Percentiles rank a stretch among this genome's conserved stretches.
These are phyloP conservation scores for Gallinago media DNA, from an alignment of 2,113 vertebrate genomes.

Conservation along the genomic window DNA sequence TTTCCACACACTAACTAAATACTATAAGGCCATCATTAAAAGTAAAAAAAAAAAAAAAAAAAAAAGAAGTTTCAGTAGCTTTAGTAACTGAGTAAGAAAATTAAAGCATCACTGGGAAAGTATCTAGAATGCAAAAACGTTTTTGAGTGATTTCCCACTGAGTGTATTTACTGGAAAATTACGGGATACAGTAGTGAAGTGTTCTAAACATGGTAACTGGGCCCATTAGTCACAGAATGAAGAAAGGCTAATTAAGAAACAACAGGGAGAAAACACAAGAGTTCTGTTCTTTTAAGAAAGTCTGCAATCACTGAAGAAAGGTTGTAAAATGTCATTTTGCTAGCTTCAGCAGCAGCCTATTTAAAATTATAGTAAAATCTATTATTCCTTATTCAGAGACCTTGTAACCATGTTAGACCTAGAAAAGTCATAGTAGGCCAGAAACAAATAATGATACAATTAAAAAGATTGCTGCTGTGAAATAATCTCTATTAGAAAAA, in stretches of 20 bases:
- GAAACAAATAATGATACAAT: conserved; percentile 3
- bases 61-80: neutral
- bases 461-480: conserved; percentile 3
- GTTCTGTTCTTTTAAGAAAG: conserved; percentile 37
- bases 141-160: neutral
- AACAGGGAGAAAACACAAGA: conserved; percentile 22
- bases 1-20: neutral
- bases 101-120: neutral
- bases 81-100: neutral
- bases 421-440: neutral
- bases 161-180: neutral
- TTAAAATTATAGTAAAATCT: conserved; percentile 43
- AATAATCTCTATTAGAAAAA: conserved; percentile 31
- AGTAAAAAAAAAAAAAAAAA: neutral
- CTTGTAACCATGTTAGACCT: neutral
- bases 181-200: neutral
- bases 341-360: conserved; percentile 10
- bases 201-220: neutral
- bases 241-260: conserved; percentile 53
- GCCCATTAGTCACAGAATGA: conserved; percentile 21
- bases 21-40: neutral
- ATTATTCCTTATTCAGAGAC: conserved; percentile 11
- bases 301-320: neutral
- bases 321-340: conserved; percentile 30
- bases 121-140: neutral